Evolutionary conservation across 2,888 invertebrate genomes (phyloP), one percentile per base, ranked within the genome.

Genomic region (Tholera decimalis): DNA sequence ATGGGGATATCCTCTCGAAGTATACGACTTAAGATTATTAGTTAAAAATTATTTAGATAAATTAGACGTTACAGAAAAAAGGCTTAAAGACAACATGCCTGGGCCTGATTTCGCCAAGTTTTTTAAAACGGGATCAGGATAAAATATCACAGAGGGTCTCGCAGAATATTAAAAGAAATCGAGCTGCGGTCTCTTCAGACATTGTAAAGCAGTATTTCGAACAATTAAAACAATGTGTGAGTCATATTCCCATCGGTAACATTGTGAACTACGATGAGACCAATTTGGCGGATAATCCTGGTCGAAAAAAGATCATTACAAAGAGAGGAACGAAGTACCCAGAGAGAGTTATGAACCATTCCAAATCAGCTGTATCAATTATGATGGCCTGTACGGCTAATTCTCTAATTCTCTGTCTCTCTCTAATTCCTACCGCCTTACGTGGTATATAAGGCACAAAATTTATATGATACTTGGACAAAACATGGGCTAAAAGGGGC

Each of bases 361-460:
- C 56, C 15, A 73, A 68, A 24, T 57, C 80, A 24, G 59, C 82
- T 1, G 79, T 84, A 35, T 88, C 86, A 9, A 57, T 88, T 18
- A 92, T 91, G 90, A 81, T 91, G 47, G 80, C 86, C 43, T 85
- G 80, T 3, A 84, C 83, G 59, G 89, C 90, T 30, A 74, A n/a
- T n/a, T n/a, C n/a, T n/a, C n/a, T n/a, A n/a, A n/a, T n/a, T n/a
- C n/a, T n/a, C n/a, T n/a, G n/a, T n/a, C n/a, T n/a, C 62, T 49
- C 92, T 91, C 11, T 63, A 78, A 44, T 41, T 87, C n/a, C 68
- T 91, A 26, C 89, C 90, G 13, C 82, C 85, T 28, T 91, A 91
- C 77, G 86, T 91, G 11, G 87, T 90, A 0, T 91, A 92, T 71
- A 93, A 92, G 61, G 79, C 89, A 3, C 83, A 85, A 62, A 57